phyloP scores from a whole-genome alignment of 2,888 invertebrate species.

The Nebria brevicollis region DNA sequence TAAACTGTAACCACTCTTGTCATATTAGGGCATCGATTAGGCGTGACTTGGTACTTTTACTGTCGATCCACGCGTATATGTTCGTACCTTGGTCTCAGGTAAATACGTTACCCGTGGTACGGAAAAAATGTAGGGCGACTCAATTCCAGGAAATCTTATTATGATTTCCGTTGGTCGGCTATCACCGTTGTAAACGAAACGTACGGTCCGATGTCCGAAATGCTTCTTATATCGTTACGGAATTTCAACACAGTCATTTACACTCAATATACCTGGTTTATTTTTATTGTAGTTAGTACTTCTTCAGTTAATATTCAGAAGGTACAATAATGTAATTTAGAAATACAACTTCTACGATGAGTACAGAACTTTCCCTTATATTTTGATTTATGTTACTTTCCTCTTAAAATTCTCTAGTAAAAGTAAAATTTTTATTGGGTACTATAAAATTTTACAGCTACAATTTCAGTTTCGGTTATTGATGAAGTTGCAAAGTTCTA shows the following conservation, averaged over 20 bases:
- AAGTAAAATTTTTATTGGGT: neutral
- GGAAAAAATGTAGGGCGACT: slow-evolving; percentile 46
- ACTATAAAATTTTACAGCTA: neutral
- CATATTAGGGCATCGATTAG: slow-evolving; percentile 27
- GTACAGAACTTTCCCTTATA: neutral
- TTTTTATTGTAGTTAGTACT: neutral
- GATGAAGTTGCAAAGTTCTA: neutral
- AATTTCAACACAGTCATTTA: neutral
- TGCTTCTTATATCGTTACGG: neutral
- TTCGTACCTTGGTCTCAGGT: slow-evolving; percentile 33
- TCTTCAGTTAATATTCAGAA: neutral
- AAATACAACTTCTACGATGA: slow-evolving; percentile 1
- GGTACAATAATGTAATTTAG: neutral
- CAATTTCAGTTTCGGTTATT: neutral
- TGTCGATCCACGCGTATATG: neutral
- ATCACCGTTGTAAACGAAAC: neutral
- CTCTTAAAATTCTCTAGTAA: neutral
- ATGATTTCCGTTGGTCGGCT: slow-evolving; percentile 21
- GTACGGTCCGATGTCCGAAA: neutral
- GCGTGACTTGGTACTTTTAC: slow-evolving; percentile 35
- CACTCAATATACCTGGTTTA: neutral
- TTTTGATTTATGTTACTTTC: neutral
- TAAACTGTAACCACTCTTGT: slow-evolving; percentile 8
- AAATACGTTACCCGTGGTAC: slow-evolving; percentile 30
- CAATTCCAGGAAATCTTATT: slow-evolving; percentile 40